Conservation (phyloP, 2,888 invertebrate species). For the Antheraea yamamai region DNA sequence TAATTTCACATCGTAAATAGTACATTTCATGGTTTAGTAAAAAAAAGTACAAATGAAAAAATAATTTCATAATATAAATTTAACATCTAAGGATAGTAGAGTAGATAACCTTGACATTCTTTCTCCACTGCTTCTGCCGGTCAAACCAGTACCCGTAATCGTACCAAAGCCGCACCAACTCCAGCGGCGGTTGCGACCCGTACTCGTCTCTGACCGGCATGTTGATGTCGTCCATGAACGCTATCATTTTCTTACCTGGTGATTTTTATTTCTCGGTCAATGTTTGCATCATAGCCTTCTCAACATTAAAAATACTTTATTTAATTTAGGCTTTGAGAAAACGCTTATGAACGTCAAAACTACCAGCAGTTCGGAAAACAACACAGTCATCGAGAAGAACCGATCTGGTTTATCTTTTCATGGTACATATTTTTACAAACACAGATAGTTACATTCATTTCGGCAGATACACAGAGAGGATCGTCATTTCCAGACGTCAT, state of each 20-base stretch:
- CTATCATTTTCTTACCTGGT: conserved; percentile 88
- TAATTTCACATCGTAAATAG: too few species aligned
- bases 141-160: conserved; percentile 96
- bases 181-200: conserved; percentile 94
- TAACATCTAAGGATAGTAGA: neutral
- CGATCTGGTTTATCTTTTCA: too few species aligned
- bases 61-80: neutral
- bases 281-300: neutral
- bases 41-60: neutral
- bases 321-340: too few species aligned
- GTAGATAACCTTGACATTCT: conserved; percentile 84
- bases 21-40: neutral
- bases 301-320: too few species aligned
- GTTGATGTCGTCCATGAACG: conserved; percentile 95
- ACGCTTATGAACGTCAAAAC: too few species aligned
- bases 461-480: too few species aligned
- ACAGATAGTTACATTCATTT: too few species aligned
- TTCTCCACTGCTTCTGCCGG: conserved; percentile 88
- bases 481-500: too few species aligned
- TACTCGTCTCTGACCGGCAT: conserved; percentile 95
- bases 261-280: neutral
- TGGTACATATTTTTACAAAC: too few species aligned
- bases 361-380: too few species aligned
- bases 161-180: conserved; percentile 91
- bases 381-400: too few species aligned